A percentile compares a stretch with the other conserved stretches of the same genome.
Evolutionary conservation across 2,888 invertebrate genomes (phyloP).

Genomic region (Marronus borbonicus): DNA sequence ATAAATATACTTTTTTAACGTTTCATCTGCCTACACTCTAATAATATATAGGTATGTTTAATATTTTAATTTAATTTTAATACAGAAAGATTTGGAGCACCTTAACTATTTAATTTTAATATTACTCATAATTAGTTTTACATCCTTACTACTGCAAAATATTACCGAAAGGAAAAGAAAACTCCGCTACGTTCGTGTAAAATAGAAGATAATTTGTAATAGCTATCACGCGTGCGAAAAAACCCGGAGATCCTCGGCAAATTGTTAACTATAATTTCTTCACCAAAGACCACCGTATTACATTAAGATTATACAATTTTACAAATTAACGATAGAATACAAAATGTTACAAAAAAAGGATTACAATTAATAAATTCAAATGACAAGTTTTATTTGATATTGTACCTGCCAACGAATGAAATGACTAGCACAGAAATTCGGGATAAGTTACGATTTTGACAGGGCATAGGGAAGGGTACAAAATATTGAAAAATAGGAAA

Average conservation of each 20-base stretch:
- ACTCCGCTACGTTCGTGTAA: not conserved
- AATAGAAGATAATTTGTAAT: not conserved
- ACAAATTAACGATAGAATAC: not conserved
- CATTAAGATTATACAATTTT: not conserved
- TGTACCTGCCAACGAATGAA: slow-evolving; percentile 2
- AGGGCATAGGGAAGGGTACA: no score
- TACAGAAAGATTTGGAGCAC: slow-evolving; percentile 31
- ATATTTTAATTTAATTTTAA: slow-evolving; percentile 27
- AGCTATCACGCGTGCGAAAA: slow-evolving; percentile 10
- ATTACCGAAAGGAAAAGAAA: not conserved
- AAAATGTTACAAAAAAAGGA: not conserved
- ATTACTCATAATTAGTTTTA: slow-evolving; percentile 11
- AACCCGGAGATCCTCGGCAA: not conserved
- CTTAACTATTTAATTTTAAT: slow-evolving; percentile 7
- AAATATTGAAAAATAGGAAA: not conserved
- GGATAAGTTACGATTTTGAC: not conserved
- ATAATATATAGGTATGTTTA: slow-evolving; percentile 23
- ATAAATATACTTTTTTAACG: not conserved
- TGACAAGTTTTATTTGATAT: slow-evolving; percentile 1
- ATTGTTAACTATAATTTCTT: not conserved
- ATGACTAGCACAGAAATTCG: slow-evolving; percentile 1
- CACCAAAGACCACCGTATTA: not conserved
- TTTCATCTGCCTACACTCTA: slow-evolving; percentile 12
- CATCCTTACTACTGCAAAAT: not conserved
- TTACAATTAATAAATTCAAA: slow-evolving; percentile 11